A percentile compares a stretch with the other conserved stretches of the same genome.
Conservation (phyloP, 2,113 vertebrate species). For the Microcebus ravelobensis region DNA sequence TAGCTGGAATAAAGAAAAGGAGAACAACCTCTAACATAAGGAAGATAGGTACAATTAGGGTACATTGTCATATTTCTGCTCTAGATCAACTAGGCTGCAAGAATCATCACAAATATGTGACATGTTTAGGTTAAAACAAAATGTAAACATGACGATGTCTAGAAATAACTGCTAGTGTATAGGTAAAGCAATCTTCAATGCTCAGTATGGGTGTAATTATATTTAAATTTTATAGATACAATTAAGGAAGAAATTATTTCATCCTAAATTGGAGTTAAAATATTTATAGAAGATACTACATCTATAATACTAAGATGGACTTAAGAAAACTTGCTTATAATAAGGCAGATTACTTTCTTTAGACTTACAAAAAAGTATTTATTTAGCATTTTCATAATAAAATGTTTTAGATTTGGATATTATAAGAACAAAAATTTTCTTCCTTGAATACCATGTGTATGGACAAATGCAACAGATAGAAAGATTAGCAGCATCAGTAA, state of each 20-base stretch:
- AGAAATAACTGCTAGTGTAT: background rate
- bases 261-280: background rate
- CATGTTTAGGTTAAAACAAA: conserved; percentile 73
- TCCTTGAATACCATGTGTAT: background rate
- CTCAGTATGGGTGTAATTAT: background rate
- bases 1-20: conserved; percentile 59
- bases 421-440: background rate
- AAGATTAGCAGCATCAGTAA: conserved; percentile 32
- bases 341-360: background rate
- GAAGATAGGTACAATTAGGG: conserved; percentile 71
- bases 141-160: conserved; percentile 40
- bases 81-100: conserved; percentile 73
- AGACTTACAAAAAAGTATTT: background rate
- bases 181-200: background rate
- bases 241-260: background rate
- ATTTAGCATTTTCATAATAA: conserved; percentile 46
- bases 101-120: conserved; percentile 74
- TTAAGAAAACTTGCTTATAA: background rate
- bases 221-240: background rate
- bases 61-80: conserved; percentile 75
- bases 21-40: conserved; percentile 61
- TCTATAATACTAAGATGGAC: background rate
- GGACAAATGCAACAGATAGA: conserved; percentile 45
- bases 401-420: conserved; percentile 29
- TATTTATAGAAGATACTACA: background rate